Percentiles rank a stretch among this genome's conserved stretches.
Evolutionary conservation across 2,888 invertebrate species (phyloP).

Genomic region (Diploptera punctata): DNA sequence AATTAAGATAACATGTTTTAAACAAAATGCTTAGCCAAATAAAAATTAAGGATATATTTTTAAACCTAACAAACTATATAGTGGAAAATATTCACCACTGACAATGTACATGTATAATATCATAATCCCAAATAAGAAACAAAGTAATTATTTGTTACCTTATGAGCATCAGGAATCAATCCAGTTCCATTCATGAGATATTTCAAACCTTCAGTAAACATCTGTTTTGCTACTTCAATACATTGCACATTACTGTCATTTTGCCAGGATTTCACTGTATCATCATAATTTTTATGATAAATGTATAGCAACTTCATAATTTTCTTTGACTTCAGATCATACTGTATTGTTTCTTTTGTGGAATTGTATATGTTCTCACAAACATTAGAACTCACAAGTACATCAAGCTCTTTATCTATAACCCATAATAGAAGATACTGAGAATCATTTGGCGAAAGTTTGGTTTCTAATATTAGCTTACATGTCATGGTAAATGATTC

Average conservation of each 20-base stretch:
- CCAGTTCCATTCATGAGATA: conserved; percentile 63
- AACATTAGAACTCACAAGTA: conserved; percentile 50
- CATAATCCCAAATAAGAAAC: conserved; percentile 60
- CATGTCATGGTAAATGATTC: conserved; percentile 62
- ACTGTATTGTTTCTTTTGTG: not conserved
- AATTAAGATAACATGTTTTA: too few relatives aligned
- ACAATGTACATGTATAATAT: not conserved
- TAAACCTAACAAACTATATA: too few relatives aligned
- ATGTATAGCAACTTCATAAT: conserved; percentile 66
- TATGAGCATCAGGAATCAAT: conserved; percentile 62
- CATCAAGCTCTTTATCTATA: conserved; percentile 65
- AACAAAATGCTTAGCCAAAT: too few relatives aligned
- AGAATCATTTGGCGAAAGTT: conserved; percentile 54
- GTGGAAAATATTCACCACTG: too few relatives aligned
- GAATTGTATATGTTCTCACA: not conserved
- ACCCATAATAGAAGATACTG: conserved; percentile 67
- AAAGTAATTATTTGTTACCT: conserved; percentile 63
- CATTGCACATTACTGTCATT: conserved; percentile 60
- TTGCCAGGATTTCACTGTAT: conserved; percentile 61
- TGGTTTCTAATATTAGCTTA: conserved; percentile 63
- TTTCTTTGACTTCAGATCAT: conserved; percentile 54
- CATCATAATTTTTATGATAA: conserved; percentile 56
- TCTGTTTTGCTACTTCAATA: conserved; percentile 64
- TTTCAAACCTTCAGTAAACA: conserved; percentile 62
- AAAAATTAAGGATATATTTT: too few relatives aligned